Evolutionary conservation across 53 echinoderm and acorn worm species (phyloP).

Genomic region (Stichopus horrens): DNA sequence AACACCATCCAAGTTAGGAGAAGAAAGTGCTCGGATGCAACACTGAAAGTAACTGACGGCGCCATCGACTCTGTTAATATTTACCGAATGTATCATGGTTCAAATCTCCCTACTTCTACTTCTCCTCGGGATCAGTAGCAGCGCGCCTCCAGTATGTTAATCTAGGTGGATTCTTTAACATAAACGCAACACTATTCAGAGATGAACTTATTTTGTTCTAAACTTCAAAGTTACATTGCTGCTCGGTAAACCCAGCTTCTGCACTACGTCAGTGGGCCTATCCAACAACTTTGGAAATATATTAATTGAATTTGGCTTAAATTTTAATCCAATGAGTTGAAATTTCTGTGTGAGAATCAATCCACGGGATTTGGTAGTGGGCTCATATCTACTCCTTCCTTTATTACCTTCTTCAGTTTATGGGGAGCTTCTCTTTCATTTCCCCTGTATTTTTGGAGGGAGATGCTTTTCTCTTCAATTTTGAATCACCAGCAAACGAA

Average conservation of each 20-base stretch:
- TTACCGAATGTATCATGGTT: no score
- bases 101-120: no score
- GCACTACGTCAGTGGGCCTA: background rate
- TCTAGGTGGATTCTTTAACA: no score
- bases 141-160: no score
- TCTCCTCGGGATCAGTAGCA: no score
- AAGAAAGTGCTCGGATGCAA: no score
- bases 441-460: background rate
- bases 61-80: no score
- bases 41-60: no score
- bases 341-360: constrained; percentile 41
- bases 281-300: constrained; percentile 11
- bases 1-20: no score
- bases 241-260: background rate
- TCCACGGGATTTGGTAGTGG: constrained; percentile 1
- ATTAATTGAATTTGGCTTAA: constrained; percentile 42
- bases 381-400: background rate
- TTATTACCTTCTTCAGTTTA: no score
- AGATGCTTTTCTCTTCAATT: constrained; percentile 23
- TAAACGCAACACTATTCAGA: no score
- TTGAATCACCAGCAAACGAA: constrained; percentile 25
- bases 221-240: background rate
- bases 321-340: constrained; percentile 28
- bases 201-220: background rate
- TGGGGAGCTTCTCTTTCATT: background rate